Evolutionary conservation across 2,888 invertebrate species (phyloP).

Genomic region (Galerucella pusilla): DNA sequence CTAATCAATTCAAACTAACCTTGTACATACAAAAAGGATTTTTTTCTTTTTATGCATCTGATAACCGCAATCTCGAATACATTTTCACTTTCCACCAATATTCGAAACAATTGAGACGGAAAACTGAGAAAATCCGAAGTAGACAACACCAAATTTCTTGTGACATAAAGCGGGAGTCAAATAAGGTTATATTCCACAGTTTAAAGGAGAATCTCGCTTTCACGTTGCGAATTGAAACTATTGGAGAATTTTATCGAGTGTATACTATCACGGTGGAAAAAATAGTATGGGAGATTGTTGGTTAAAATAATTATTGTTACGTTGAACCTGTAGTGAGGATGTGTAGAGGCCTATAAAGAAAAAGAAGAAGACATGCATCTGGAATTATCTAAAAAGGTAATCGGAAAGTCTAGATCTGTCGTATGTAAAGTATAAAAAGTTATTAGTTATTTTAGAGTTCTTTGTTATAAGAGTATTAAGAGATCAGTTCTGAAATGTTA

Average conservation of each 20-base stretch:
- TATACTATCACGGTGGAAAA: slow-evolving; percentile 23
- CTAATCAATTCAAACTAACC: too few species aligned
- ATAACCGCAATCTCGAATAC: slow-evolving; percentile 16
- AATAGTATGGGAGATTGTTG: slow-evolving; percentile 3
- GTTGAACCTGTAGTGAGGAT: not conserved
- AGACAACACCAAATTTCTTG: slow-evolving; percentile 21
- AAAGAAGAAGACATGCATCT: too few species aligned
- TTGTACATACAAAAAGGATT: too few species aligned
- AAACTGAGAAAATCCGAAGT: slow-evolving; percentile 16
- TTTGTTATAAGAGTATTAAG: too few species aligned
- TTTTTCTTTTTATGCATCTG: not conserved
- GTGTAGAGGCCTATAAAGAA: too few species aligned
- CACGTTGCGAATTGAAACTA: slow-evolving; percentile 43
- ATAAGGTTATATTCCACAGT: slow-evolving; percentile 40
- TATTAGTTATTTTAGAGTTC: too few species aligned
- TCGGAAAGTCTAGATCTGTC: too few species aligned
- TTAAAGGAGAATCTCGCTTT: slow-evolving; percentile 38
- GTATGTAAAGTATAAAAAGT: too few species aligned
- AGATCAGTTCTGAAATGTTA: too few species aligned
- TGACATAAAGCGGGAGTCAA: slow-evolving; percentile 25
- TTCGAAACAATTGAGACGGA: slow-evolving; percentile 8
- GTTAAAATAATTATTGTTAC: too few species aligned
- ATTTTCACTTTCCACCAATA: slow-evolving; percentile 16
- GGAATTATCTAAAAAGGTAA: too few species aligned
- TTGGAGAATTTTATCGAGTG: slow-evolving; percentile 45